phyloP scores from a whole-genome alignment of 2,888 invertebrate genomes.

The Dendrolimus pini region DNA sequence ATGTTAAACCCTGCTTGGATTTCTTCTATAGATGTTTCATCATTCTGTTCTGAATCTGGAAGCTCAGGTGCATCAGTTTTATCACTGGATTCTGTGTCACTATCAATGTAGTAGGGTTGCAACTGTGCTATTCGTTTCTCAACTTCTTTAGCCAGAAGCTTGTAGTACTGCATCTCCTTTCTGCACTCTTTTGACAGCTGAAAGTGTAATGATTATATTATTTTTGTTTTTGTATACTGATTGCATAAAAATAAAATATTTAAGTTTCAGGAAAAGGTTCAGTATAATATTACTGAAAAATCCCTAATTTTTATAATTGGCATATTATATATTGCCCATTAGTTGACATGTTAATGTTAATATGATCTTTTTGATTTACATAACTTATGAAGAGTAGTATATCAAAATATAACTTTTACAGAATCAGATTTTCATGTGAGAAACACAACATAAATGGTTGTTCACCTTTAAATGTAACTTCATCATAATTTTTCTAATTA shows the following conservation, averaged over 20 bases:
- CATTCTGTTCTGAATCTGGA: slow-evolving; percentile 39
- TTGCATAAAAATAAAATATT: too few species aligned
- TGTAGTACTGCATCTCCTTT: slow-evolving; percentile 81
- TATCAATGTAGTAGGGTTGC: slow-evolving; percentile 43
- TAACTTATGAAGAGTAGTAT: too few species aligned
- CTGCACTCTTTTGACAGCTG: slow-evolving; percentile 81
- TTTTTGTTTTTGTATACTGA: background rate
- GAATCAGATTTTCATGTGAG: too few species aligned
- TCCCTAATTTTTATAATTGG: too few species aligned
- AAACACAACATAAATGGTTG: too few species aligned
- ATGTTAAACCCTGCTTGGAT: slow-evolving; percentile 18
- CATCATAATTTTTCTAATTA: background rate
- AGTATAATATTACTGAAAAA: too few species aligned
- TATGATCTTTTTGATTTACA: too few species aligned
- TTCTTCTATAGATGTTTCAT: slow-evolving; percentile 25
- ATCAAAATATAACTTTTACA: too few species aligned
- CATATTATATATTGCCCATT: too few species aligned
- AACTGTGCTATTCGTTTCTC: slow-evolving; percentile 75
- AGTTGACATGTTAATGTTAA: too few species aligned
- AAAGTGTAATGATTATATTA: slow-evolving; percentile 22
- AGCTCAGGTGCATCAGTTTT: slow-evolving; percentile 49
- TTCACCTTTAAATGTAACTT: too few species aligned
- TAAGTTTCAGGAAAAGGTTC: too few species aligned
- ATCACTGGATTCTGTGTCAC: slow-evolving; percentile 38
- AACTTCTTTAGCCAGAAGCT: slow-evolving; percentile 79